Base-by-base conservation (phyloP, 2,113 vertebrate genomes). In the Corythoichthys intestinalis region DNA sequence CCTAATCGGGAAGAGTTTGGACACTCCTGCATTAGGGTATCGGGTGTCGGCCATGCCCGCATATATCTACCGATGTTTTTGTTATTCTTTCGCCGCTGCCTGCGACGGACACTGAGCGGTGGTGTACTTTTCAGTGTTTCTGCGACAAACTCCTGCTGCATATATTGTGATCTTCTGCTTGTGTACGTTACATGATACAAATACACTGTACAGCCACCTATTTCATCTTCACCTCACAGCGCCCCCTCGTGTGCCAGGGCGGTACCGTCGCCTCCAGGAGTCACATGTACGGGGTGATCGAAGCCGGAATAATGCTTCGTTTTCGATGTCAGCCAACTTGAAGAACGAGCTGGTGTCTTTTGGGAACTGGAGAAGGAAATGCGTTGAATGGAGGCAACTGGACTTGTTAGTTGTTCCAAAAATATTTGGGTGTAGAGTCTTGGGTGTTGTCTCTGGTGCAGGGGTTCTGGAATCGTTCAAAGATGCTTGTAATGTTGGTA, bases 151-250 rank as follows among this genome's bases (percentile, higher is more conserved):
- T 80, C 38, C 84, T 72, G 85, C 84, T 88, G 84, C 85, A 82
- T 88, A 82, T 88, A 84, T 88, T 85, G 88, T 85, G 87, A 81
- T 86, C 86, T 87, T 90, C 83, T 58, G 87, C 87, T 89, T 88
- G 85, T 90, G 86, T 90, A 73, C 37, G 76, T 88, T 72, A 79
- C 75, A 83, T 72, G 74, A 85, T 76, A 76, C 87, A 78, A 44
- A 84, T 80, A 76, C 82, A 78, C 86, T 90, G 89, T 91, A 89
- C 84, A 89, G 85, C 80, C 73, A 50, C 83, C 79, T 53, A 1
- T 35, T 39, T 39, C 34, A n/a, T 44, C 41, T 46, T 66, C 35
- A 13, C 38, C 48, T 66, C 34, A 12, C 37, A 41, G 49, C 65
- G 48, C 64, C 13, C 48, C 8, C 64, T 52, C 14, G 63, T 17